A percentile compares a stretch with the other conserved stretches of the same genome.
Evolutionary conservation across 2,797 vertebrate species (phyloP).

Genomic region (Enteromius paludinosus): DNA sequence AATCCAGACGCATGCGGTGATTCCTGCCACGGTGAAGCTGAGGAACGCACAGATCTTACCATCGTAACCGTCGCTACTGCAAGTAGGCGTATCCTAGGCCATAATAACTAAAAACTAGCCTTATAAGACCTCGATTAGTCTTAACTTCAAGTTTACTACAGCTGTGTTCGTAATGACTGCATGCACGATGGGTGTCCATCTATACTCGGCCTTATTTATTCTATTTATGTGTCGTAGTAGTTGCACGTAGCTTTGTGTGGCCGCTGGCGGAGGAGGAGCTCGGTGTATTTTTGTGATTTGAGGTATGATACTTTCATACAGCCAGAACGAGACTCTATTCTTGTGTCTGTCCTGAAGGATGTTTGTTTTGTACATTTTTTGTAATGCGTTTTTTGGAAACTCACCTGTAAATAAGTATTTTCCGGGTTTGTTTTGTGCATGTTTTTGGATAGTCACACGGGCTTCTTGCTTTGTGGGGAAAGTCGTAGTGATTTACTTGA

Average conservation of each 20-base stretch:
- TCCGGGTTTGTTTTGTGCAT: slow-evolving; percentile 76
- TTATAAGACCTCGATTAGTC: slow-evolving; percentile 81
- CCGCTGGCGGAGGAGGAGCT: slow-evolving; percentile 56
- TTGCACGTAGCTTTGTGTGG: slow-evolving; percentile 59
- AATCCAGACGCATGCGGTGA: slow-evolving; percentile 62
- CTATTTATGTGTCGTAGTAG: slow-evolving; percentile 77
- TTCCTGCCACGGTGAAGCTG: slow-evolving; percentile 43
- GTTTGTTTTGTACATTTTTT: slow-evolving; percentile 77
- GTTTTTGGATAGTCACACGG: slow-evolving; percentile 60
- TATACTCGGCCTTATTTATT: slow-evolving; percentile 70
- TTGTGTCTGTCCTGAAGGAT: slow-evolving; percentile 65
- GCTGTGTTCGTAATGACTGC: slow-evolving; percentile 75
- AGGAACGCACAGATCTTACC: slow-evolving; percentile 39
- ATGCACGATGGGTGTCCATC: slow-evolving; percentile 71
- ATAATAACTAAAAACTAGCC: slow-evolving; percentile 74
- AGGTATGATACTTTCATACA: slow-evolving; percentile 72
- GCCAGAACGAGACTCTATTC: slow-evolving; percentile 53
- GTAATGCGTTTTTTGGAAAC: slow-evolving; percentile 72
- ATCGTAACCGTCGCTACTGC: slow-evolving; percentile 20
- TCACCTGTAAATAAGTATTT: slow-evolving; percentile 76
- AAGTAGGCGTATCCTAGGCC: slow-evolving; percentile 64
- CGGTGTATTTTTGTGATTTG: slow-evolving; percentile 58
- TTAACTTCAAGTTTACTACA: slow-evolving; percentile 83
- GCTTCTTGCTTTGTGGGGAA: slow-evolving; percentile 59
- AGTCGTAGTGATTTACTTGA: slow-evolving; percentile 69